Base-by-base conservation (phyloP, 1,140 invertebrate species). In the Drosophila littoralis region DNA sequence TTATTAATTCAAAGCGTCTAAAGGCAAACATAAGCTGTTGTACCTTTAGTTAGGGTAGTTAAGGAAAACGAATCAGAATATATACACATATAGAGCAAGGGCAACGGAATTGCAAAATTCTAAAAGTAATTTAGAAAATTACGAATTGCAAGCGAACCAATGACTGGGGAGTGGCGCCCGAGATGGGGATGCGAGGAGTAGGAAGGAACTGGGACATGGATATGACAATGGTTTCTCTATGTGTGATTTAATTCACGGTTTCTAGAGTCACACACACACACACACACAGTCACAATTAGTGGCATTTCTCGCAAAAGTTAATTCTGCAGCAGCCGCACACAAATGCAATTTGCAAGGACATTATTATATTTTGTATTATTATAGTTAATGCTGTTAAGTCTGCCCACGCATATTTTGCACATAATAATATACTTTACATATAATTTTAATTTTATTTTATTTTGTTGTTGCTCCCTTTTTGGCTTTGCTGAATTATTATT, bases 51-150 rank as follows among this genome's bases (percentile, higher is more conserved):
- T 32, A 48, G 55, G 22, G 45, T 40, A 64, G 13, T n/a, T 36
- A 59, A 60, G 22, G 0, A 46, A 8, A 32, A 45, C 12, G 9
- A 40, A 61, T 33, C 61, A 46, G 35, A 52, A 33, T 36, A 35
- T 51, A 51, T 43, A 32, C 15, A 50, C 28, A 32, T 32, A 10
- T 42, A 6, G 13, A 51, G 13, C 33, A 51, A 66, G 67, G 40
- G 75, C 65, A 58, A 54, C 57, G 48, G 48, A 70, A 81, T 71
- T 81, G 81, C 81, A 84, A 85, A 84, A 85, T 68, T 70, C 59
- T 55, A 81, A 86, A 85, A 86, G 81, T 85, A 86, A 86, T 85
- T 85, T 85, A 69, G 78, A 85, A 84, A 85, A 85, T 86, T 81
- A 82, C 70, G 51, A 68, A 73, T 59, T 61, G 51, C 52, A 64